These are phyloP conservation scores for Cryptus armator DNA, from an alignment of 2,888 invertebrate species.

Conservation along the genomic window DNA sequence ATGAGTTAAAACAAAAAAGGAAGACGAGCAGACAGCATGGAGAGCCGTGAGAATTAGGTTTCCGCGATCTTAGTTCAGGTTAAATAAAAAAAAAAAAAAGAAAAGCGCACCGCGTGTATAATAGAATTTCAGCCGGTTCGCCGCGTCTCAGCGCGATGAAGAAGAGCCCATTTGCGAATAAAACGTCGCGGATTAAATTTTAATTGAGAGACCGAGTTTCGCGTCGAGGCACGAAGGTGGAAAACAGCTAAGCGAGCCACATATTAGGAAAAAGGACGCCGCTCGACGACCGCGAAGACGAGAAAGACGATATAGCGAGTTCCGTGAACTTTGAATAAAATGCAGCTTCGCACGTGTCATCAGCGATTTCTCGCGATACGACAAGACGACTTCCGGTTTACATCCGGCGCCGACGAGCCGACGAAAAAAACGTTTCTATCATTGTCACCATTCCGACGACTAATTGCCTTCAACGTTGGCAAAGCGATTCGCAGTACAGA, in stretches of 20 bases:
- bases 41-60: conserved; percentile 82
- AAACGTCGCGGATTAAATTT: conserved; percentile 71
- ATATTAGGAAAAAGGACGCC: conserved; percentile 61
- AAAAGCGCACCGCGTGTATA: conserved; percentile 39
- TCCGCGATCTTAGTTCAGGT: conserved; percentile 64
- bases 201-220: conserved; percentile 74
- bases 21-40: conserved; percentile 3
- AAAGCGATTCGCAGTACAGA: background rate
- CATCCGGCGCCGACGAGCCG: conserved; percentile 2
- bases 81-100: conserved; percentile 40
- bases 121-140: conserved; percentile 28
- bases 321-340: conserved; percentile 30
- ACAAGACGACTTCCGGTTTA: conserved; percentile 4
- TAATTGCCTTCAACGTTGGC: background rate
- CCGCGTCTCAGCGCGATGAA: background rate
- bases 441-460: background rate
- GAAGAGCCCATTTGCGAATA: conserved; percentile 32
- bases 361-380: conserved; percentile 19
- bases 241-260: conserved; percentile 65
- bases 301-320: background rate
- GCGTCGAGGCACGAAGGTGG: conserved; percentile 51
- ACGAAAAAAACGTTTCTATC: conserved; percentile 1
- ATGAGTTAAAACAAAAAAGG: conserved; percentile 13
- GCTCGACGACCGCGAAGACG: conserved; percentile 42
- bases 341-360: conserved; percentile 19